Base-by-base conservation (phyloP, 2,888 invertebrate genomes). In the Lucinisca nassula region DNA sequence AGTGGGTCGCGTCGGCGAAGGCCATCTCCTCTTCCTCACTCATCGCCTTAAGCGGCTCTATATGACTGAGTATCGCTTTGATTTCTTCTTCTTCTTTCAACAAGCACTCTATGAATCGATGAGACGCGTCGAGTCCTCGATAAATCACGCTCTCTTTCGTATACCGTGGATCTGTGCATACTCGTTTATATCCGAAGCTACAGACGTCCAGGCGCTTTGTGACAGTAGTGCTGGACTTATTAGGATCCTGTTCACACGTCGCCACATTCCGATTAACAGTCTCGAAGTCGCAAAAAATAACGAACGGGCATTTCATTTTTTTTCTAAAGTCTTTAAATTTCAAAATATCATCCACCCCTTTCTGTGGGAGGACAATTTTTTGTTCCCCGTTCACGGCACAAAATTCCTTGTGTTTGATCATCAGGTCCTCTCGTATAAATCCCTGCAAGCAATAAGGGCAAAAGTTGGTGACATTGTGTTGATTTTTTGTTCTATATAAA, bases 241-340 rank as follows among this genome's bases (percentile, higher is more conserved):
- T 21, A 10, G 74, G 74, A 45, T 74, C 27, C 12, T 40, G 30
- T 21, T 10, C 24, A 21, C 86, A 84, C 8, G 79, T 49, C n/a
- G 75, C 55, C 14, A 87, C 27, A 38, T 82, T 80, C 27, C 8
- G 72, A 30, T 79, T 82, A 24, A 80, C 76, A 1, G 84, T 85
- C 58, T 90, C 88, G 32, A 90, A 87, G 32, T 90, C 86, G 38
- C 79, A 83, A 51, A 85, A 90, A 35, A 90, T 85, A n/a, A 79
- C 76, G 27, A 87, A 90, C 6, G 85, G 84, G 10, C 80, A 74
- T 76, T 80, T 83, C 37, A 89, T 58, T 24, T 78, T 74, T 67
- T 89, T 88, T 30, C 81, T 76, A 78, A 61, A 77, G 1, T 91
- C 87, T 30, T 78, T 89, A 35, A 89, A 91, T 45, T 79, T 27